These are phyloP conservation scores for Scolopax rusticola DNA, from an alignment of 2,797 vertebrate genomes.

Conservation along the genomic window DNA sequence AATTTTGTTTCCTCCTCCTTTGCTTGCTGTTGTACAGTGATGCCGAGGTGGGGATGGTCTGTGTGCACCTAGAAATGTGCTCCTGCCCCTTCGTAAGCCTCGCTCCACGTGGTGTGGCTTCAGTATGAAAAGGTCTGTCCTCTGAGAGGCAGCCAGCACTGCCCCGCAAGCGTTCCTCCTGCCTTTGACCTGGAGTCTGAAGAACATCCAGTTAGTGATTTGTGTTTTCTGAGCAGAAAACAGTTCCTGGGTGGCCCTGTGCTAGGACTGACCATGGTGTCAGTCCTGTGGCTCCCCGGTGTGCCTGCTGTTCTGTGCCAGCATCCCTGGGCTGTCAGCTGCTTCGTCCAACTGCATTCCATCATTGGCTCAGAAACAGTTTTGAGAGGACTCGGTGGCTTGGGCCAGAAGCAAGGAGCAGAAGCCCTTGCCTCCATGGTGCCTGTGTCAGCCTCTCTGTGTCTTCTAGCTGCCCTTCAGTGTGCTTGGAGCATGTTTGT, in stretches of 20 bases:
- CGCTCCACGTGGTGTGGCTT: fast-evolving
- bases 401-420: neutral
- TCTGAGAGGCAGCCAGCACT: neutral
- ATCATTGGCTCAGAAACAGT: neutral
- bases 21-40: neutral
- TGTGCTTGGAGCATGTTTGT: neutral
- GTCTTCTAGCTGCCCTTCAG: neutral
- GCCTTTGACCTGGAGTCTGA: neutral
- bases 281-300: neutral
- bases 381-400: neutral
- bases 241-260: neutral
- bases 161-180: fast-evolving
- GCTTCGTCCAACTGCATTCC: neutral
- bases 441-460: fast-evolving
- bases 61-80: neutral
- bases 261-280: neutral
- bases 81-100: neutral
- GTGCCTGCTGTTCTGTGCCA: neutral
- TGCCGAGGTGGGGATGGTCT: neutral
- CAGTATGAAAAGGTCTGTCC: neutral
- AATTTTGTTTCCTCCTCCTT: neutral
- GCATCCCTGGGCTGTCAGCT: neutral
- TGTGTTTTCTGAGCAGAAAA: neutral
- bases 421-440: neutral
- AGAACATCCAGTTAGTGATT: neutral